Percentiles rank a stretch among this genome's conserved stretches.
Conservation (phyloP, 2,888 invertebrate genomes). For the Eupithecia tripunctaria region DNA sequence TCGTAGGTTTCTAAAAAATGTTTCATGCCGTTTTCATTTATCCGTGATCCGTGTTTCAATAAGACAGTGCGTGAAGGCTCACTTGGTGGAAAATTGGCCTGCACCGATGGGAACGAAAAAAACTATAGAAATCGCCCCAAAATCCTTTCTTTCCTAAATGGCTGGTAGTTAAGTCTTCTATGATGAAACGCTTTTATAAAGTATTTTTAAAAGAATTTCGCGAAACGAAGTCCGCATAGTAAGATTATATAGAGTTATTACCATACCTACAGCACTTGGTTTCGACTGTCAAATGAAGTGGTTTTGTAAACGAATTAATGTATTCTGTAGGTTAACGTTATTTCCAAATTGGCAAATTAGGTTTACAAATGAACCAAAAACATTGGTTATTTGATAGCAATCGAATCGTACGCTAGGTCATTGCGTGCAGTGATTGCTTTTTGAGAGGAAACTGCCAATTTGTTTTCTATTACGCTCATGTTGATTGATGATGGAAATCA, state of each 20-base stretch:
- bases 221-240: neutral
- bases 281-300: neutral
- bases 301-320: neutral
- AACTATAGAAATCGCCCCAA: neutral
- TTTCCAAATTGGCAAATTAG: conserved; percentile 17
- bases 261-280: neutral
- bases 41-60: conserved; percentile 8
- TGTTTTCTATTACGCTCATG: conserved; percentile 58
- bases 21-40: neutral
- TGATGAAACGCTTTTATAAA: neutral
- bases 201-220: neutral
- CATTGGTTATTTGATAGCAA: conserved; percentile 28
- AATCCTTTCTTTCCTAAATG: neutral
- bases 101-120: neutral
- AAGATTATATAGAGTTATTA: neutral
- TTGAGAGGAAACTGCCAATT: conserved; percentile 58
- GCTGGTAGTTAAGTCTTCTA: no score
- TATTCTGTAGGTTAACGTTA: neutral
- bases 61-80: conserved; percentile 15
- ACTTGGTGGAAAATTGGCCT: conserved; percentile 18
- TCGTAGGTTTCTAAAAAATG: neutral
- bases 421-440: conserved; percentile 61
- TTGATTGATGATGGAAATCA: conserved; percentile 33
- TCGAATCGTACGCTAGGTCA: conserved; percentile 40
- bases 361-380: conserved; percentile 17